Percentiles rank a stretch among this genome's conserved stretches.
phyloP scores from a whole-genome alignment of 2,888 invertebrate genomes.

The Metalampra italica region DNA sequence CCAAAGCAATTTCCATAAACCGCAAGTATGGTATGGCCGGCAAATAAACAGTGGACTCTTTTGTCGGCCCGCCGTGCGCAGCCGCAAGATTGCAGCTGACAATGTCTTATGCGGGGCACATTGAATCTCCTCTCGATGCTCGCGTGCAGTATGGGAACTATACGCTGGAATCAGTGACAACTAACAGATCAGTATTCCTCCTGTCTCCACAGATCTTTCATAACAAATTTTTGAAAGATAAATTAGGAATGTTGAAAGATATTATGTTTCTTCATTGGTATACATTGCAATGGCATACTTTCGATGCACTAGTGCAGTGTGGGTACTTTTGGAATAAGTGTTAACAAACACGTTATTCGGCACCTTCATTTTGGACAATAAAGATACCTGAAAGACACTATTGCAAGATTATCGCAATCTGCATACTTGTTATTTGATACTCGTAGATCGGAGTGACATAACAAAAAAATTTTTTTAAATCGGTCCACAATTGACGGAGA shows the following conservation, averaged over 20 bases:
- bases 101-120: slow-evolving; percentile 51
- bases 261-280: too few relatives aligned
- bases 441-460: too few relatives aligned
- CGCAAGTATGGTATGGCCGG: slow-evolving; percentile 61
- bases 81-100: slow-evolving; percentile 62
- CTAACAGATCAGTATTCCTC: too few relatives aligned
- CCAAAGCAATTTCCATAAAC: slow-evolving; percentile 63
- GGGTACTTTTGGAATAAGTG: background rate
- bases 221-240: too few relatives aligned
- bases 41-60: slow-evolving; percentile 66
- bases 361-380: background rate
- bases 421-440: too few relatives aligned
- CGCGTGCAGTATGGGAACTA: background rate
- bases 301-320: background rate
- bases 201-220: too few relatives aligned
- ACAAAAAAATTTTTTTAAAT: too few relatives aligned
- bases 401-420: background rate
- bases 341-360: background rate
- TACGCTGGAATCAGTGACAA: background rate
- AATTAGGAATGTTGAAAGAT: too few relatives aligned
- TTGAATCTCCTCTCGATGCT: slow-evolving; percentile 27
- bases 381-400: background rate
- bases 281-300: too few relatives aligned
- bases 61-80: slow-evolving; percentile 51
- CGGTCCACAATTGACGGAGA: too few relatives aligned